These are phyloP conservation scores for Ceryle rudis DNA, from an alignment of 2,797 vertebrate species.

Conservation along the genomic window DNA sequence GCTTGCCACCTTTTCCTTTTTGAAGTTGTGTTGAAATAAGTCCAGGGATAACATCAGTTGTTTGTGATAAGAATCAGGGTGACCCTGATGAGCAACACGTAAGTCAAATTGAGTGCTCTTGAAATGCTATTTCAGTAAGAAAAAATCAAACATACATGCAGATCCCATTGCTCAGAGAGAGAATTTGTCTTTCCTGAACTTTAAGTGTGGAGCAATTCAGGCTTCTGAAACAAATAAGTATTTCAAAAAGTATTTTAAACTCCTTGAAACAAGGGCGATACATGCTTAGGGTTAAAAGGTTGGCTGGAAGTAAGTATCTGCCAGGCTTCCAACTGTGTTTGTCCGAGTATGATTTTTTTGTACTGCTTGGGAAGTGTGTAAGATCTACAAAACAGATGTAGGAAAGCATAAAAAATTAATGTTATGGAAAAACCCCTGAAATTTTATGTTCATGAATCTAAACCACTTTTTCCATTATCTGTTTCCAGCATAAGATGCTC, in stretches of 20 bases:
- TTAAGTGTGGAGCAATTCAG: neutral
- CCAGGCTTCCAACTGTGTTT: accelerated
- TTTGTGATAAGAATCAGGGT: neutral
- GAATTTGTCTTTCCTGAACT: neutral
- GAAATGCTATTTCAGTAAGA: neutral
- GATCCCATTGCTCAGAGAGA: neutral
- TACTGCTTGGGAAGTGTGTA: neutral
- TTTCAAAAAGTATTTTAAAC: neutral
- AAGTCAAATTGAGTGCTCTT: neutral
- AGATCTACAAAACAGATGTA: neutral
- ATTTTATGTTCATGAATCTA: neutral
- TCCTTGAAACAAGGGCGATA: neutral
- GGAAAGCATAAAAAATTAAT: neutral
- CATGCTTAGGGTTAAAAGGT: neutral
- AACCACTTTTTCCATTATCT: neutral
- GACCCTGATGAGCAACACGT: neutral
- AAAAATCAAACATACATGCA: accelerated
- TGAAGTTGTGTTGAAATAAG: neutral
- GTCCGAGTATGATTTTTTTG: neutral
- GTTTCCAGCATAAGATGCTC: neutral
- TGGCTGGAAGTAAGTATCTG: neutral
- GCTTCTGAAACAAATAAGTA: neutral
- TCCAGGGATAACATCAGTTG: neutral
- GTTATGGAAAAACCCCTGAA: neutral
- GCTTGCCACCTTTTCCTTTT: neutral